A percentile compares a stretch with the other conserved stretches of the same genome.
Conservation (phyloP, 2,888 invertebrate genomes). For the Luperina testacea region DNA sequence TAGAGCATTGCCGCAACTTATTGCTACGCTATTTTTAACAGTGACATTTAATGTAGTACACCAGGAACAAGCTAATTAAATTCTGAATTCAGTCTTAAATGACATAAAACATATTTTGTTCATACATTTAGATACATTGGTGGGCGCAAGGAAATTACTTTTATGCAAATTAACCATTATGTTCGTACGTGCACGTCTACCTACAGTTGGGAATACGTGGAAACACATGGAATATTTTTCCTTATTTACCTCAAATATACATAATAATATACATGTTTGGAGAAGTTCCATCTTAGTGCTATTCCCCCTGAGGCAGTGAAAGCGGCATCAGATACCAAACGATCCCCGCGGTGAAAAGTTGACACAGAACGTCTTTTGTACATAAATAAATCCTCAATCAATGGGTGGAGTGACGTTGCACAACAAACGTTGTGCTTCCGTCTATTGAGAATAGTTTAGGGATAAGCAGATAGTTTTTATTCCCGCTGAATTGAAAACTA, state of each 20-base stretch:
- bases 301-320: slow-evolving; percentile 34
- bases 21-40: slow-evolving; percentile 9
- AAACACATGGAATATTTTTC: slow-evolving; percentile 31
- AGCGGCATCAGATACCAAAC: slow-evolving; percentile 41
- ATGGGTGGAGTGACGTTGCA: slow-evolving; percentile 1
- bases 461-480: neutral
- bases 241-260: slow-evolving; percentile 38
- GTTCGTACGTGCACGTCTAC: slow-evolving; percentile 70
- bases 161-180: slow-evolving; percentile 80
- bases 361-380: slow-evolving; percentile 30
- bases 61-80: slow-evolving; percentile 25
- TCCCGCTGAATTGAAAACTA: neutral
- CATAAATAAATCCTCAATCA: slow-evolving; percentile 37
- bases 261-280: slow-evolving; percentile 10
- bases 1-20: neutral
- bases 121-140: slow-evolving; percentile 36
- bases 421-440: neutral
- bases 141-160: slow-evolving; percentile 78
- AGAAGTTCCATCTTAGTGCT: slow-evolving; percentile 27
- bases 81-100: slow-evolving; percentile 46
- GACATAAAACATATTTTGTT: slow-evolving; percentile 44
- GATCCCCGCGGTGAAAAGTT: slow-evolving; percentile 18
- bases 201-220: slow-evolving; percentile 44
- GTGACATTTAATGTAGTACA: neutral
- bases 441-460: neutral